phyloP scores from a whole-genome alignment of 2,888 invertebrate species.

The Tiphia femorata region DNA sequence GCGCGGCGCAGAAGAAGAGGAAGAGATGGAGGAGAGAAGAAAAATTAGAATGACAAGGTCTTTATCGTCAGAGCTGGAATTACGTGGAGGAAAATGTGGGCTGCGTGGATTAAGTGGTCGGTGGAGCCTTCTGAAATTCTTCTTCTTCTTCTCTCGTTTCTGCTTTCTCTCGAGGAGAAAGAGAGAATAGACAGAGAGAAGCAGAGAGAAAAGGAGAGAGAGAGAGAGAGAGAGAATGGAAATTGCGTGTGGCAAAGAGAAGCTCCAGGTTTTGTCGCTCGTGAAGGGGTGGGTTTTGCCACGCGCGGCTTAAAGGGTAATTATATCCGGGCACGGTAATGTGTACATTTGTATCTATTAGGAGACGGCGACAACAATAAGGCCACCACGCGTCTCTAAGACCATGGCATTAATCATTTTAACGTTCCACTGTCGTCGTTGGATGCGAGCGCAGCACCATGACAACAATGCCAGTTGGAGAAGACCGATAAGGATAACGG shows the following conservation, averaged over 20 bases:
- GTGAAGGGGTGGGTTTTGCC: conserved; percentile 5
- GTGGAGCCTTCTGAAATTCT: too few relatives aligned
- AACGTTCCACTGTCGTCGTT: conserved; percentile 17
- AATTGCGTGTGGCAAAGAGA: neutral
- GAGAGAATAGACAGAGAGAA: too few relatives aligned
- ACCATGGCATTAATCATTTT: conserved; percentile 48
- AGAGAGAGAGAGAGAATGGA: neutral
- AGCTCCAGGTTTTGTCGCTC: neutral
- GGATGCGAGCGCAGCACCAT: neutral
- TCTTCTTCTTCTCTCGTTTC: too few relatives aligned
- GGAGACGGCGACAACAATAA: conserved; percentile 46
- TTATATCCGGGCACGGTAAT: conserved; percentile 35
- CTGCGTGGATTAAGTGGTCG: too few relatives aligned
- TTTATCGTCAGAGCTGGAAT: too few relatives aligned
- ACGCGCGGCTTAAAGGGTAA: conserved; percentile 36
- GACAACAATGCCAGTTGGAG: neutral
- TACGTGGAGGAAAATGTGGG: too few relatives aligned
- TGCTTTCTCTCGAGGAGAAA: too few relatives aligned
- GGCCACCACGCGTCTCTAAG: conserved; percentile 38
- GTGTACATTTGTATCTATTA: conserved; percentile 58
- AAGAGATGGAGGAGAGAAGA: too few relatives aligned
- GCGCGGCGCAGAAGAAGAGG: too few relatives aligned
- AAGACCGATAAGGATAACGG: too few relatives aligned
- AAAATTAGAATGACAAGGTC: too few relatives aligned
- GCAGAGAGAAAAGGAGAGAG: too few relatives aligned